Evolutionary conservation across 2,113 vertebrate genomes (phyloP).

Genomic region (Lepidiolamprologus cunningtoni): DNA sequence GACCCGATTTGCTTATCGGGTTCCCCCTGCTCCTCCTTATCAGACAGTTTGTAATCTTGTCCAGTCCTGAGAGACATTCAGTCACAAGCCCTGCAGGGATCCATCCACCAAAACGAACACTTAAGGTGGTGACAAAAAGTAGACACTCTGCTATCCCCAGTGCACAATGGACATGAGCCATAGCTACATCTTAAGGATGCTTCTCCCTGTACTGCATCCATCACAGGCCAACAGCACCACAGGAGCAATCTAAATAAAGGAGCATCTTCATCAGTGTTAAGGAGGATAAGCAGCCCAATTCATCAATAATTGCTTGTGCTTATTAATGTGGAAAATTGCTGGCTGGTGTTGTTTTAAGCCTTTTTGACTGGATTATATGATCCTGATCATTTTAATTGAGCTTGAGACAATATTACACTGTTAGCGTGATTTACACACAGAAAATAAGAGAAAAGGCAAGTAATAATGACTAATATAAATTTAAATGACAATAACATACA

Average conservation of each 20-base stretch:
- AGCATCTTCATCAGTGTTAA: slow-evolving; percentile 33
- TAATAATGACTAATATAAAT: slow-evolving; percentile 7
- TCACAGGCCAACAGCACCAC: slow-evolving; percentile 16
- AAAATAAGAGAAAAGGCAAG: background rate
- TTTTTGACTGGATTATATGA: background rate
- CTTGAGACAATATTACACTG: background rate
- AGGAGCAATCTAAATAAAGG: slow-evolving; percentile 24
- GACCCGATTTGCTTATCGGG: slow-evolving; percentile 60
- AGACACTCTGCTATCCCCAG: slow-evolving; percentile 2
- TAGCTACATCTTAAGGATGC: slow-evolving; percentile 8
- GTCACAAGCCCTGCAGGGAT: slow-evolving; percentile 34
- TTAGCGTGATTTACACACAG: slow-evolving; percentile 23
- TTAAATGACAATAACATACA: background rate
- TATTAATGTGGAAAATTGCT: background rate
- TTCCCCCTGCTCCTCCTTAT: slow-evolving; percentile 42
- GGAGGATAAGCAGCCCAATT: background rate
- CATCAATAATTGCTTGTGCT: background rate
- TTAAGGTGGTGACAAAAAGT: slow-evolving; percentile 31
- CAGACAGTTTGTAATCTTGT: slow-evolving; percentile 58
- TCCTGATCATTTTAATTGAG: background rate
- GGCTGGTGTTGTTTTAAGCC: background rate
- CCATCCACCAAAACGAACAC: slow-evolving; percentile 25
- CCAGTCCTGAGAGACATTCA: slow-evolving; percentile 39
- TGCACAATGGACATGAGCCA: slow-evolving; percentile 19
- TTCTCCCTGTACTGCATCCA: slow-evolving; percentile 19